These are phyloP conservation scores for Clepsis dumicolana DNA, from an alignment of 2,888 invertebrate genomes.

Conservation along the genomic window DNA sequence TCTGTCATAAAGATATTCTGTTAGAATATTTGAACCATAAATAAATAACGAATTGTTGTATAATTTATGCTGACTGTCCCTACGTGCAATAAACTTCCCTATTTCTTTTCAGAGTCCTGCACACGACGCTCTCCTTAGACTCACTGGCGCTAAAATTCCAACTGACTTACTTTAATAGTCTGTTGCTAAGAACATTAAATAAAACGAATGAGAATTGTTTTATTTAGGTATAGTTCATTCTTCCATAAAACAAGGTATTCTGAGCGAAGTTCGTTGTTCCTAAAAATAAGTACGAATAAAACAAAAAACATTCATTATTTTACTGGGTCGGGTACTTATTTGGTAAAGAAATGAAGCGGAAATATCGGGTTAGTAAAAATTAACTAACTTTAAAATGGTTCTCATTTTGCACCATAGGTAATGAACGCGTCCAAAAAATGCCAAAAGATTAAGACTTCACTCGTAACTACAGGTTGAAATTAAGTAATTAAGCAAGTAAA, in stretches of 20 bases:
- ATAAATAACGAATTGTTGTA: too few relatives aligned
- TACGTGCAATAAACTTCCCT: conserved; percentile 6
- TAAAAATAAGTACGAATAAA: not conserved
- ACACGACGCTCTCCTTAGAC: conserved; percentile 1
- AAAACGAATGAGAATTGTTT: not conserved
- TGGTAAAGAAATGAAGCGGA: too few relatives aligned
- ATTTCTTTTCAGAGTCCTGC: conserved; percentile 6
- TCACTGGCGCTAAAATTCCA: conserved; percentile 10
- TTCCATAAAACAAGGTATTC: not conserved
- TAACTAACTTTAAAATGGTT: too few relatives aligned
- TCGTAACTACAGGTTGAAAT: too few relatives aligned
- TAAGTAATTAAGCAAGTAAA: not conserved
- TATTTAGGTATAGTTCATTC: not conserved
- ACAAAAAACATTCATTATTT: too few relatives aligned
- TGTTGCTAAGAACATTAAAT: conserved; percentile 10
- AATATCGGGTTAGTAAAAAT: too few relatives aligned
- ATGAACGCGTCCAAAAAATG: too few relatives aligned
- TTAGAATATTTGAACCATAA: too few relatives aligned
- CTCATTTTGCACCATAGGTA: too few relatives aligned
- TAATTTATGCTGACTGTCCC: not conserved
- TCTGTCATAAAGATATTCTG: too few relatives aligned
- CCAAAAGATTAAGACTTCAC: too few relatives aligned
- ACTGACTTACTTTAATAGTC: conserved; percentile 15
- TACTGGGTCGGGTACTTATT: not conserved
- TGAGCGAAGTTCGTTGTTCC: not conserved